phyloP scores from a whole-genome alignment of 2,113 vertebrate genomes.

The Piaya cayana region DNA sequence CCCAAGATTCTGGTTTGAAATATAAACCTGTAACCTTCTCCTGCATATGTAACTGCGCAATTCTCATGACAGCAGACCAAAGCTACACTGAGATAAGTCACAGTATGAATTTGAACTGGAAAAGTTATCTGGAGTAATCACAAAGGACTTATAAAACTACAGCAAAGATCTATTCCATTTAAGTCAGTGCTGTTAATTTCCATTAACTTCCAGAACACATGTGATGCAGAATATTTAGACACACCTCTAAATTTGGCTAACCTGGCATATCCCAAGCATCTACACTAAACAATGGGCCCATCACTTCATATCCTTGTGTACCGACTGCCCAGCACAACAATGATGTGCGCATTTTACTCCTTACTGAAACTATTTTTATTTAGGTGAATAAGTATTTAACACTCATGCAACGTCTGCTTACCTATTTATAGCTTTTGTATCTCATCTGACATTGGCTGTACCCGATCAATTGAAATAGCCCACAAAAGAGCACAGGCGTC shows the following conservation, averaged over 20 bases:
- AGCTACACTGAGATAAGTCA: background rate
- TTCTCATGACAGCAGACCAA: background rate
- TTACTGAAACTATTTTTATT: background rate
- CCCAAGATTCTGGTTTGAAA: background rate
- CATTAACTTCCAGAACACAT: background rate
- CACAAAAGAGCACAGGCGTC: background rate
- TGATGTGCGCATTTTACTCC: background rate
- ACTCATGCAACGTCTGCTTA: background rate
- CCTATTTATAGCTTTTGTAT: background rate
- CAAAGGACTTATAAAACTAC: background rate
- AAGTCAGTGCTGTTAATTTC: background rate
- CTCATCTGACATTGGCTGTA: background rate
- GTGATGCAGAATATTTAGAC: background rate
- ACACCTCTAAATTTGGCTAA: background rate
- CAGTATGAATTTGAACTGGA: background rate
- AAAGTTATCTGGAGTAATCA: background rate
- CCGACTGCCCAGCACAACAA: background rate
- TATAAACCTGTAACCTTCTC: background rate
- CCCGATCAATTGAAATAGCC: background rate
- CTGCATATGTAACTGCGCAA: background rate
- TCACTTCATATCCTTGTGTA: no score
- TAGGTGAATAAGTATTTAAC: background rate
- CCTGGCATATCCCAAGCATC: background rate
- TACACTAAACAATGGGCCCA: background rate
- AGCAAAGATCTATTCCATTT: background rate